Conservation (phyloP, 2,113 vertebrate species). For the Candoia aspera region DNA sequence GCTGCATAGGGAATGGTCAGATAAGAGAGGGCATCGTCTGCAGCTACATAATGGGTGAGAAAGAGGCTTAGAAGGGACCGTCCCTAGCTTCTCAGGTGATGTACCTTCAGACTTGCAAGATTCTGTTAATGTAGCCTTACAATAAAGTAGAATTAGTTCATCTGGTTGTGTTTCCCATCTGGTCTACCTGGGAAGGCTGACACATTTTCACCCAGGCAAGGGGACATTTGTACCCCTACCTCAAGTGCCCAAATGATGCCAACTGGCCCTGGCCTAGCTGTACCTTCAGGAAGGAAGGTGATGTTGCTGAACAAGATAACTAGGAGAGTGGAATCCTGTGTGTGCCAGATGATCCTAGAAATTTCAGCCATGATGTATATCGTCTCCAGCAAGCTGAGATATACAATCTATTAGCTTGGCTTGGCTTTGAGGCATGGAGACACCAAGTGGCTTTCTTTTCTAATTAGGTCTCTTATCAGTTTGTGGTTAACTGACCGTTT, state of each 20-base stretch:
- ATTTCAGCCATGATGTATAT: neutral
- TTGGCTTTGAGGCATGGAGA: neutral
- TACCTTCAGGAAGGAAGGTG: neutral
- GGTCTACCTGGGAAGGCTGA: too few species aligned
- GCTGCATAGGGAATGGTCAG: too few species aligned
- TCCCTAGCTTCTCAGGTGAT: too few species aligned
- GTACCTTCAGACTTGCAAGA: too few species aligned
- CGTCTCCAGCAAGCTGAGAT: neutral
- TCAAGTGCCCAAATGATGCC: neutral
- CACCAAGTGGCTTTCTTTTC: neutral
- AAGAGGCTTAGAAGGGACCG: too few species aligned
- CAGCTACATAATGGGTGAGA: too few species aligned
- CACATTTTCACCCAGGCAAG: too few species aligned
- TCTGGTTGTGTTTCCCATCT: too few species aligned
- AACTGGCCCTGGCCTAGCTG: neutral
- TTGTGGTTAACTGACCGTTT: neutral
- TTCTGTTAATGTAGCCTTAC: too few species aligned
- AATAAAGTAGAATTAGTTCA: too few species aligned
- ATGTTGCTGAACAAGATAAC: neutral
- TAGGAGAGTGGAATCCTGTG: neutral
- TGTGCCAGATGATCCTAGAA: neutral
- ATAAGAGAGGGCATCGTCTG: too few species aligned
- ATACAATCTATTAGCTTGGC: neutral
- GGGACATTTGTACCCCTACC: too few species aligned
- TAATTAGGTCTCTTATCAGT: neutral